Evolutionary conservation across 1,140 invertebrate species (phyloP), one percentile per base, ranked within the genome.

Genomic region (Calephelis nemesis): DNA sequence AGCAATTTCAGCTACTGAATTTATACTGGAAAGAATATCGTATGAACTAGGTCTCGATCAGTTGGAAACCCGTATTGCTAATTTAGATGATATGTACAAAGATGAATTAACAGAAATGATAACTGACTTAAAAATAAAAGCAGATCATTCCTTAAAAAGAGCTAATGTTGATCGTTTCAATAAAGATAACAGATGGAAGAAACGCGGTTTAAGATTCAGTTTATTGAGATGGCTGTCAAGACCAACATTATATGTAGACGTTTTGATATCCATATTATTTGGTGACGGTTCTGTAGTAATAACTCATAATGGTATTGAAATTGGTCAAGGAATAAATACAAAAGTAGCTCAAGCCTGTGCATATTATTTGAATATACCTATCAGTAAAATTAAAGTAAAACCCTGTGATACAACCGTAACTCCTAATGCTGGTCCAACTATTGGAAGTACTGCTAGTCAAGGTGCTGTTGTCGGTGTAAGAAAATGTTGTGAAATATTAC

Each of bases 1-100:
- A 88, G 94, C 85, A 12, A 84, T 95, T 11, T 93, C 93, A 19
- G 92, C 95, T 74, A 94, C 94, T 15, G 97, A 98, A 85, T 93
- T 93, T 45, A 94, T 98, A 15, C 96, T 98, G 93, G 96, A 98
- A 76, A 95, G 97, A 79, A 95, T 97, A 71, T 94, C 96, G 0
- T 93, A 93, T 65, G 91, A 86, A 62, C 78, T 95, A 11, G 92
- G 93, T 1, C 91, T 94, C 72, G 96, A 97, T 90, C 94, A 96
- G 0, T 65, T 95, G 1, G 93, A 95, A 69, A 93, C 97, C 0
- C 92, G 94, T 64, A 75, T 94, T 52, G 84, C 85, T 7, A 97
- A 97, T 77, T 86, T 96, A 73, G 84, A 85, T 40, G 42, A 47
- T 11, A 58, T 9, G 19, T 62, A 72, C 15, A 49, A 45, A 64